Conservation (phyloP, 1,140 invertebrate species). For the Gyrodactylus salaris region DNA sequence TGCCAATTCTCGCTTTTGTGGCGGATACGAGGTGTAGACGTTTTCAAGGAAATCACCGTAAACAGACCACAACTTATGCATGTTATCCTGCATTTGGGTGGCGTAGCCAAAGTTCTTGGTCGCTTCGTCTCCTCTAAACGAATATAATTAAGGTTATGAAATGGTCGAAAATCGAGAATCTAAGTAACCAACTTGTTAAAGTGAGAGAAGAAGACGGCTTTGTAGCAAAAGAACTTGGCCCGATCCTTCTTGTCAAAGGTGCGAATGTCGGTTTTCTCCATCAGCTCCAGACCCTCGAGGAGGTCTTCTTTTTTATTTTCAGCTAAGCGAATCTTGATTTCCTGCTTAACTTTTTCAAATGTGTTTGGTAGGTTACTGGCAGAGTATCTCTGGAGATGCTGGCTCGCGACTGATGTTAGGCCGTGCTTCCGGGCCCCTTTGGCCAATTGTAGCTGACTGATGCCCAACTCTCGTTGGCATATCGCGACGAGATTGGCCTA, state of each 20-base stretch:
- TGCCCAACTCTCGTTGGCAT: neutral
- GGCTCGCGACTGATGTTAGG: neutral
- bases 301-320: neutral
- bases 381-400: neutral
- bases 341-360: neutral
- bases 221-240: slow-evolving; percentile 4
- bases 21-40: neutral
- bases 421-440: neutral
- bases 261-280: neutral
- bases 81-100: neutral
- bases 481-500: neutral
- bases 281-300: neutral
- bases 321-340: neutral
- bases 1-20: neutral
- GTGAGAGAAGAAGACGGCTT: slow-evolving; percentile 1
- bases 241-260: slow-evolving; percentile 2
- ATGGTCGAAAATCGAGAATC: neutral
- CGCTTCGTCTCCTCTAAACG: slow-evolving; percentile 1
- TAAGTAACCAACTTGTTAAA: neutral
- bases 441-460: neutral
- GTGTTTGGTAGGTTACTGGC: neutral
- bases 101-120: slow-evolving; percentile 4
- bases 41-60: slow-evolving; percentile 5
- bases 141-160: neutral
- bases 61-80: neutral